Conservation (phyloP, 2,113 vertebrate species). For the Gobius niger region DNA sequence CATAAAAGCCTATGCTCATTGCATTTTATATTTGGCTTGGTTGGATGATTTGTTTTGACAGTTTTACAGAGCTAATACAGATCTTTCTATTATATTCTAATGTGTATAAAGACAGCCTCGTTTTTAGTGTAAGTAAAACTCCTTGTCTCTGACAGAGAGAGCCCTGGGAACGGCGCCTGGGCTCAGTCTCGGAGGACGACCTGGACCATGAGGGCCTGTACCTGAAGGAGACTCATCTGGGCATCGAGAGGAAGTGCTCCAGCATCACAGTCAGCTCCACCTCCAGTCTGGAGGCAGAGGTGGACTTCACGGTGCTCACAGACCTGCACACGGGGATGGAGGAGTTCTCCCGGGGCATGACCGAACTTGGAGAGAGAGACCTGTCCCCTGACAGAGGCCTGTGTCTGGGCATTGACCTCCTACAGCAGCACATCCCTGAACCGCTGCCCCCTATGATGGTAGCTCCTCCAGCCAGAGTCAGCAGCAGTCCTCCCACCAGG, state of each 20-base stretch:
- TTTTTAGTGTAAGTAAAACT: neutral
- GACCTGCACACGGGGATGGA: slow-evolving; percentile 94
- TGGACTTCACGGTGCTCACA: slow-evolving; percentile 93
- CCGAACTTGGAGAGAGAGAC: slow-evolving; percentile 84
- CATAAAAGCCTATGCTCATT: no score
- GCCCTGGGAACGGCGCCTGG: slow-evolving; percentile 78
- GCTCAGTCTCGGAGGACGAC: slow-evolving; percentile 86
- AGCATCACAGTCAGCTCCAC: slow-evolving; percentile 97
- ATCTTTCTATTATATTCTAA: neutral
- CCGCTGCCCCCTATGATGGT: slow-evolving; percentile 46
- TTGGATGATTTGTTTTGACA: no score
- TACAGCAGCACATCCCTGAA: slow-evolving; percentile 62
- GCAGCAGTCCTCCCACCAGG: slow-evolving; percentile 64
- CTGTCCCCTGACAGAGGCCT: slow-evolving; percentile 87
- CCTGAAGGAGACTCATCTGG: slow-evolving; percentile 94
- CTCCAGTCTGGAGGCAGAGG: slow-evolving; percentile 92
- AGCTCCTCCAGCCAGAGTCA: slow-evolving; percentile 40
- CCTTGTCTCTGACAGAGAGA: slow-evolving; percentile 64
- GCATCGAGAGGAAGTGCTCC: slow-evolving; percentile 95
- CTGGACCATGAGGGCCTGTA: slow-evolving; percentile 89
- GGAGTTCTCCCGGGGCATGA: slow-evolving; percentile 93
- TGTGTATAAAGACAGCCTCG: neutral
- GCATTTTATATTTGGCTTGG: no score
- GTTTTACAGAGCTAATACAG: no score
- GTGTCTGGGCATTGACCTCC: slow-evolving; percentile 64